A percentile compares a stretch with the other conserved stretches of the same genome.
Conservation (phyloP, 1,140 invertebrate genomes). For the Nasonia vitripennis region DNA sequence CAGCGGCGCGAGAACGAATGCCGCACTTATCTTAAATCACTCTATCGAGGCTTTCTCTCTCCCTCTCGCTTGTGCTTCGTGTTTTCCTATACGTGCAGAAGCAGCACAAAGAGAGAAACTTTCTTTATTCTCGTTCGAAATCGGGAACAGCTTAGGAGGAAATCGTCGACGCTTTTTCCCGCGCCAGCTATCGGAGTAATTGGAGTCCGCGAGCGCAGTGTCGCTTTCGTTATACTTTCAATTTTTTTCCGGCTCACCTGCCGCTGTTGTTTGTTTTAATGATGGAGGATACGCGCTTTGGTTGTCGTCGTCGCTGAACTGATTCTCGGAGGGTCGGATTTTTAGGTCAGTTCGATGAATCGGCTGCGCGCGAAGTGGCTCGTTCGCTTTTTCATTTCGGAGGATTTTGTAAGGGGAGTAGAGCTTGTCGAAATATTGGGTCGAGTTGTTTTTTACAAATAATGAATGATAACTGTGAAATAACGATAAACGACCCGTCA, state of each 20-base stretch:
- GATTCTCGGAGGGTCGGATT: no score
- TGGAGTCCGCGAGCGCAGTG: neutral
- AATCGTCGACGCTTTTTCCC: neutral
- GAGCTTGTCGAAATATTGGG: no score
- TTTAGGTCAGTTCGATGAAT: no score
- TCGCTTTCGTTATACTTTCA: neutral
- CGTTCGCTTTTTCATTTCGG: no score
- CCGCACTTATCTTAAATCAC: slow-evolving; percentile 64
- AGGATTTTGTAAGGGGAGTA: no score
- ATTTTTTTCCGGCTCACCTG: neutral
- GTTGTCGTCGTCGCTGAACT: no score
- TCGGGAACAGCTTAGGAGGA: slow-evolving; percentile 52
- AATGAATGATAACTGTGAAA: no score
- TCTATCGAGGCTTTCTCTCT: slow-evolving; percentile 56
- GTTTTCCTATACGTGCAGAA: slow-evolving; percentile 50
- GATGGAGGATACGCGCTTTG: no score
- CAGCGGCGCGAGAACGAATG: slow-evolving; percentile 58
- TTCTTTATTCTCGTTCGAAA: slow-evolving; percentile 44
- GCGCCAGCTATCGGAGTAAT: slow-evolving; percentile 22
- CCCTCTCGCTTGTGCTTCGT: slow-evolving; percentile 36
- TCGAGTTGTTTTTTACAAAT: no score
- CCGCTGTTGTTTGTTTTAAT: no score
- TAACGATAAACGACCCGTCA: no score
- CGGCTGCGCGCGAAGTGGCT: no score
- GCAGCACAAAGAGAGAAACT: slow-evolving; percentile 49